Base-by-base conservation (phyloP, 1,140 invertebrate genomes). In the Orchesella cincta region DNA sequence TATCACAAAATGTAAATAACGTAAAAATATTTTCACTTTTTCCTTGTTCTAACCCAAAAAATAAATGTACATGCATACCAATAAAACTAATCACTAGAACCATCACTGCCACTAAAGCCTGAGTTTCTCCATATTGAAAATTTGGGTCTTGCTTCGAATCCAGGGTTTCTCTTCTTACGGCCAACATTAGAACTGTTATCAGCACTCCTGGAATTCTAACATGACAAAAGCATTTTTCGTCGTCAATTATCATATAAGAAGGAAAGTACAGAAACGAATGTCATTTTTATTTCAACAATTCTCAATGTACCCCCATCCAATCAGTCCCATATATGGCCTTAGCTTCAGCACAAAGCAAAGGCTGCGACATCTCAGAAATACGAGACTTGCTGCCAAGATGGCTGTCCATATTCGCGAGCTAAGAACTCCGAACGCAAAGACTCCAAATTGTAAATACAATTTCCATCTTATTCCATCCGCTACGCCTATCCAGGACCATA, bases 401-500 rank as follows among this genome's bases (percentile, higher is more conserved):
- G 91, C 90, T 0, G 94, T 94, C 92, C 93, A 96, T 34, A 96
- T 86, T 31, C 94, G 87, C 35, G 92, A 90, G 64, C 92, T 91
- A 82, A 93, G 92, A 33, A 92, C 89, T 29, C 93, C 93, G 62
- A 90, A 86, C 31, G 90, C 89, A 79, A 93, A 92, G 0, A 94
- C 81, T 31, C 90, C 84, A 83, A 93, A 93, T 82, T 94, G 92
- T 0, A 92, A 54, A 79, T 92, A 91, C 82, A 90, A 86, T 29
- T 87, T 82, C 88, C 88, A 90, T 31, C 76, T 79, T 26, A 72
- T 39, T 33, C 33, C 34, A 35, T 85, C 82, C 34, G 85, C 83
- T 77, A 86, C 84, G 23, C 87, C 86, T 64, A 89, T 78, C n/a
- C 85, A 86, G 23, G 88, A 88, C 89, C 90, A 92, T 36, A 93